Conservation (phyloP, 2,888 invertebrate species). For the Carpatolechia fugitivella region DNA sequence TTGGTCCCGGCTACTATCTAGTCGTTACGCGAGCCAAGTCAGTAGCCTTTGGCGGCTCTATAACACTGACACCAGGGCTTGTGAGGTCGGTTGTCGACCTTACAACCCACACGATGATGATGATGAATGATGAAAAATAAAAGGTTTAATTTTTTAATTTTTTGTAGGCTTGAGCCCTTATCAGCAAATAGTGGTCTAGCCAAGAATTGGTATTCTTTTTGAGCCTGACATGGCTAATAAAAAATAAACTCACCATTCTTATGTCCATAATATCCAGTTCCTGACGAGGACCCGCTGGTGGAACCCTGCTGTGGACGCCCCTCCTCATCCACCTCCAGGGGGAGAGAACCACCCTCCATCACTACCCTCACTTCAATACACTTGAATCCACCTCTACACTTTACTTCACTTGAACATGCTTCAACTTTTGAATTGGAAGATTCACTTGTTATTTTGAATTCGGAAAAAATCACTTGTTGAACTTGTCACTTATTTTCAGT, state of each 20-base stretch:
- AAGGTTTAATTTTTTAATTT: no score
- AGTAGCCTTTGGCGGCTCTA: no score
- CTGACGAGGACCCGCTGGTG: slow-evolving; percentile 67
- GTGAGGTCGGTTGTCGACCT: no score
- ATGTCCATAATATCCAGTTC: slow-evolving; percentile 68
- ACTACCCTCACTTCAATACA: slow-evolving; percentile 22
- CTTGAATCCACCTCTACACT: slow-evolving; percentile 14
- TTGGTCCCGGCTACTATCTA: no score
- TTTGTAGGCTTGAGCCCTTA: no score
- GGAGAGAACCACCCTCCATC: slow-evolving; percentile 60
- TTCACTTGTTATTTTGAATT: neutral
- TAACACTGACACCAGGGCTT: no score
- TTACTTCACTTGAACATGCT: neutral
- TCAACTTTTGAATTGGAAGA: neutral
- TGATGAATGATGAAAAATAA: no score
- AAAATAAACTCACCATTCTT: slow-evolving; percentile 57
- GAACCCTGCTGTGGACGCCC: slow-evolving; percentile 63
- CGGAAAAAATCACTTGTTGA: neutral
- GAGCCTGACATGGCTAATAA: no score
- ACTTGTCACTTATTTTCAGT: neutral
- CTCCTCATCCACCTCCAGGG: slow-evolving; percentile 64
- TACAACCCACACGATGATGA: no score
- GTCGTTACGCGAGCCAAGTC: no score
- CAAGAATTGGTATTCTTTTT: no score
- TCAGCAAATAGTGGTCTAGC: no score